phyloP scores from a whole-genome alignment of 1,140 invertebrate species.

The Marisa cornuarietis region DNA sequence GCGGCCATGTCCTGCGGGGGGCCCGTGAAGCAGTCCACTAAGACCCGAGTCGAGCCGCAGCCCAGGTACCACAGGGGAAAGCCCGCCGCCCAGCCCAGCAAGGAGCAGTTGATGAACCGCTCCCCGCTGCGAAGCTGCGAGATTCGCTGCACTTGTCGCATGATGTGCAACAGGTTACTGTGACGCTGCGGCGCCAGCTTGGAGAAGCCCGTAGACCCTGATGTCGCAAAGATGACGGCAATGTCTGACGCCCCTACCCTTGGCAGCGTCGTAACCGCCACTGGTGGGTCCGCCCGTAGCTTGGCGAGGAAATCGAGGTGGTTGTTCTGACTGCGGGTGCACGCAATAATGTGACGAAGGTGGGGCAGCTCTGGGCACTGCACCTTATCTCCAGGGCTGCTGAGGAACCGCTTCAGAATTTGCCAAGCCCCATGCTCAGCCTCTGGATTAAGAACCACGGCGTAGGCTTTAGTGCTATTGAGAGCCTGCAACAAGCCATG shows the following conservation, averaged over 20 bases:
- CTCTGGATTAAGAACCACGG: conserved; percentile 26
- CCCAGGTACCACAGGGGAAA: conserved; percentile 35
- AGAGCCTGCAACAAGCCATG: conserved; percentile 22
- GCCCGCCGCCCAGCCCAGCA: conserved; percentile 34
- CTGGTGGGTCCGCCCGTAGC: background rate
- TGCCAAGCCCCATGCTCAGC: conserved; percentile 2
- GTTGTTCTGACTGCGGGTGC: conserved; percentile 5
- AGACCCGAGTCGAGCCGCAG: conserved; percentile 26
- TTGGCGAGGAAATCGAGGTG: conserved; percentile 18
- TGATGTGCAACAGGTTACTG: conserved; percentile 22
- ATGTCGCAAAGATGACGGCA: conserved; percentile 30
- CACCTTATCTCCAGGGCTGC: background rate
- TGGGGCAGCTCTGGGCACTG: conserved; percentile 14
- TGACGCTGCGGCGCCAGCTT: conserved; percentile 32
- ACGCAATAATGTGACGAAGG: conserved; percentile 15
- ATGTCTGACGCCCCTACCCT: conserved; percentile 22
- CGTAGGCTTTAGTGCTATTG: conserved; percentile 13
- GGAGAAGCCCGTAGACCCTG: conserved; percentile 34
- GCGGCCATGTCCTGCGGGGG: conserved; percentile 11
- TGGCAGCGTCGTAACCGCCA: background rate
- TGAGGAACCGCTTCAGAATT: conserved; percentile 10
- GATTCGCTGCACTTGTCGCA: conserved; percentile 28
- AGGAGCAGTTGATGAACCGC: conserved; percentile 28
- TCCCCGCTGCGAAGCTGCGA: conserved; percentile 16
- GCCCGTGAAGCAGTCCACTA: conserved; percentile 27